Conservation (phyloP, 2,113 vertebrate genomes). For the Charina bottae region DNA sequence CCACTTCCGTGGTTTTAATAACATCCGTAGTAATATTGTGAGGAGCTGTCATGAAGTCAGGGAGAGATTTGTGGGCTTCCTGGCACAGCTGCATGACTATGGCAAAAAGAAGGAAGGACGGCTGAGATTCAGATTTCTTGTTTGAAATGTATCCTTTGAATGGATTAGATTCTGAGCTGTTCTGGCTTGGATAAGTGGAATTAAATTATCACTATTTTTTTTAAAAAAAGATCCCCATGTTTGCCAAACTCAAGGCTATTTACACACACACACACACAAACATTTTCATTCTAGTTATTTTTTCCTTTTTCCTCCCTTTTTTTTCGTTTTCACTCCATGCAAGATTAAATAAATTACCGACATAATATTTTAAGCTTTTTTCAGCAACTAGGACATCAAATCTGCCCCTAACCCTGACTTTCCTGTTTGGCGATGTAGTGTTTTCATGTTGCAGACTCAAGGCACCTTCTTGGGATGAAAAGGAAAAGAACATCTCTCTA, state of each 20-base stretch:
- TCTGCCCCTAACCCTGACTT: slow-evolving; percentile 58
- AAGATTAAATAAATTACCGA: slow-evolving; percentile 72
- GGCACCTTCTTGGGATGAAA: slow-evolving; percentile 57
- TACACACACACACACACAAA: too few species aligned
- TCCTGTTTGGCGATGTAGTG: slow-evolving; percentile 62
- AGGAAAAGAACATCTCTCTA: background rate
- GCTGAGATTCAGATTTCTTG: too few species aligned
- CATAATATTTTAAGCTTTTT: slow-evolving; percentile 66
- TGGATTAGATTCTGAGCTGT: too few species aligned
- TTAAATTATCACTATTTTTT: too few species aligned
- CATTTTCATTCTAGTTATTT: too few species aligned
- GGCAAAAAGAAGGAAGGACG: too few species aligned
- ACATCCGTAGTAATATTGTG: background rate
- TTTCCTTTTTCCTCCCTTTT: slow-evolving; percentile 41
- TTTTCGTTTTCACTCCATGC: slow-evolving; percentile 58
- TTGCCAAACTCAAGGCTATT: too few species aligned
- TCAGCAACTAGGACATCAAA: slow-evolving; percentile 70
- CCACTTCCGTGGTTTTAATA: background rate
- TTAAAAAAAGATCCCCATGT: too few species aligned
- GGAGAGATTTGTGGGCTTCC: too few species aligned
- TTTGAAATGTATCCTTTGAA: too few species aligned
- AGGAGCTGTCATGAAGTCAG: background rate
- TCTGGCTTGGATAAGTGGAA: too few species aligned
- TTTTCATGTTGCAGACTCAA: slow-evolving; percentile 64
- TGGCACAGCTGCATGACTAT: too few species aligned